Conservation (phyloP, 1,140 invertebrate genomes). For the Scaptomyza graminum region DNA sequence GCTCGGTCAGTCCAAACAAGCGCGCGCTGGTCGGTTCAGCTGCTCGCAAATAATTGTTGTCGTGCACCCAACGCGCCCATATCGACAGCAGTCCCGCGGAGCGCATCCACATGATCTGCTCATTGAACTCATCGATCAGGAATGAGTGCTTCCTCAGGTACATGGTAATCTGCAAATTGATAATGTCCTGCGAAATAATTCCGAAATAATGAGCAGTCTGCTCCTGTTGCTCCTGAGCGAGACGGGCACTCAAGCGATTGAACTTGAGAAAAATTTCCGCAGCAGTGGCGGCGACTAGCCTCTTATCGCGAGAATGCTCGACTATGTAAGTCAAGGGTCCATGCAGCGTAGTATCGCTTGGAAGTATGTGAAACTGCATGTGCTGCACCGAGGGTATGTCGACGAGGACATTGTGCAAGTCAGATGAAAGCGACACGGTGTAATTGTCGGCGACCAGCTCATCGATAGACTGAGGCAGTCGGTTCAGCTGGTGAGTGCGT, state of each 20-base stretch:
- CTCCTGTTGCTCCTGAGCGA: neutral
- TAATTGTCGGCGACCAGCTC: constrained; percentile 56
- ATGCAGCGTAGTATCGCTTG: neutral
- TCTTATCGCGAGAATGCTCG: neutral
- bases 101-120: constrained; percentile 69
- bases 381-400: constrained; percentile 55
- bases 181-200: constrained; percentile 56
- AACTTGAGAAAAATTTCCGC: constrained; percentile 45
- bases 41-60: constrained; percentile 11
- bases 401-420: constrained; percentile 31
- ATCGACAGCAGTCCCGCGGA: constrained; percentile 54
- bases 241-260: constrained; percentile 39
- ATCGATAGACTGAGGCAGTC: constrained; percentile 54
- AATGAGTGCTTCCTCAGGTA: constrained; percentile 68
- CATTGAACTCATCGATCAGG: constrained; percentile 65
- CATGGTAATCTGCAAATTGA: constrained; percentile 65
- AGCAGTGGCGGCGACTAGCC: constrained; percentile 43
- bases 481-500: constrained; percentile 57
- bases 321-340: constrained; percentile 41
- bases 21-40: constrained; percentile 14
- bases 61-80: constrained; percentile 60
- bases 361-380: constrained; percentile 47
- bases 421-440: constrained; percentile 43
- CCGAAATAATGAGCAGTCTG: constrained; percentile 39
- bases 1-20: constrained; percentile 44